phyloP scores from a whole-genome alignment of 2,888 invertebrate genomes.

The Thysanoteuthis rhombus region DNA sequence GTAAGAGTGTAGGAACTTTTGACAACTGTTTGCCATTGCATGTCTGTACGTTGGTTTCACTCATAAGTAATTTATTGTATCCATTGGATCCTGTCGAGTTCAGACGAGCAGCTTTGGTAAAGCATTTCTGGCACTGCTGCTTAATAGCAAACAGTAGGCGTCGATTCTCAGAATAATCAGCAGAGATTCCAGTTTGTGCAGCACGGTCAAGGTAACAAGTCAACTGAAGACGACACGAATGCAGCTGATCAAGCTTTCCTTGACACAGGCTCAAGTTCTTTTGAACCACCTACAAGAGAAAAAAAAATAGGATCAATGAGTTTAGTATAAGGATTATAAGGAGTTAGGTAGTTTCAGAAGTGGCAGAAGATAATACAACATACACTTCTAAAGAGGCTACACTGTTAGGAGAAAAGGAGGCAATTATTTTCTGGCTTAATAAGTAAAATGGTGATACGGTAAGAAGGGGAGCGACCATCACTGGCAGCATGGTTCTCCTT shows the following conservation, averaged over 20 bases:
- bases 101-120: slow-evolving; percentile 24
- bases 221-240: slow-evolving; percentile 49
- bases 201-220: slow-evolving; percentile 54
- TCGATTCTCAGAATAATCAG: slow-evolving; percentile 52
- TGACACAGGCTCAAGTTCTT: slow-evolving; percentile 51
- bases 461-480: too few relatives aligned
- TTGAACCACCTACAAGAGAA: slow-evolving; percentile 46
- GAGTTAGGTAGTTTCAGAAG: too few relatives aligned
- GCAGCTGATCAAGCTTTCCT: slow-evolving; percentile 50
- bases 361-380: too few relatives aligned
- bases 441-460: too few relatives aligned
- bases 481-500: too few relatives aligned
- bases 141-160: slow-evolving; percentile 55
- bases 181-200: slow-evolving; percentile 47
- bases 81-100: background rate
- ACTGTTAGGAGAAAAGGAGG: too few relatives aligned
- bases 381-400: too few relatives aligned
- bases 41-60: background rate
- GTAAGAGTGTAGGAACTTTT: background rate
- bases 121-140: slow-evolving; percentile 45
- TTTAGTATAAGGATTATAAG: background rate
- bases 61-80: background rate
- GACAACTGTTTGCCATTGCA: background rate
- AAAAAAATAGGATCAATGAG: background rate
- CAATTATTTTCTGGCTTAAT: too few relatives aligned